Evolutionary conservation across 2,888 invertebrate species (phyloP).

Genomic region (Sclerodermus sp.): DNA sequence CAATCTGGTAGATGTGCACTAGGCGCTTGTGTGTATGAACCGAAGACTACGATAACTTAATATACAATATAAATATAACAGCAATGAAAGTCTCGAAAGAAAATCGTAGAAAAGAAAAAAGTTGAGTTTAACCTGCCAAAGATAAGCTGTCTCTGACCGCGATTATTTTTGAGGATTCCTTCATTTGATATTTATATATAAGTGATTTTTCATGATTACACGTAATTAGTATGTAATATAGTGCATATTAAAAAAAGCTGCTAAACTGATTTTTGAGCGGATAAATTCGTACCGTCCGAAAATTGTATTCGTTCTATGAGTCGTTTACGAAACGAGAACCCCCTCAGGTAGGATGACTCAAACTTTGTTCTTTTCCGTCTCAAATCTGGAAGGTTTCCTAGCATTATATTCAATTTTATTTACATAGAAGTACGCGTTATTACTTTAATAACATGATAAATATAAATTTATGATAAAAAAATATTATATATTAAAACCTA

Average conservation of each 20-base stretch:
- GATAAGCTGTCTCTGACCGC: conserved; percentile 5
- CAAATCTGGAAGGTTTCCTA: conserved; percentile 45
- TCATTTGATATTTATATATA: conserved; percentile 2
- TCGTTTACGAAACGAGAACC: conserved; percentile 47
- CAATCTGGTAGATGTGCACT: no score
- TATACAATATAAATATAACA: no score
- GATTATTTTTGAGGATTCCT: conserved; percentile 36
- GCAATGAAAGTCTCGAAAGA: neutral
- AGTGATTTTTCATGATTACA: conserved; percentile 8
- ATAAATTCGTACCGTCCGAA: conserved; percentile 48
- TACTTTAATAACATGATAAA: no score
- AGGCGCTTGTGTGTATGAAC: no score
- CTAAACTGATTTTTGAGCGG: conserved; percentile 19
- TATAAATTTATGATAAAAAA: no score
- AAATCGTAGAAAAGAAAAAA: conserved; percentile 34
- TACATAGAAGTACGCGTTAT: conserved; percentile 7
- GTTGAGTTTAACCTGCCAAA: conserved; percentile 31
- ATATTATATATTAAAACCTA: no score
- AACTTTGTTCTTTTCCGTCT: conserved; percentile 54
- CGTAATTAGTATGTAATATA: conserved; percentile 20
- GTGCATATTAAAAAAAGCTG: conserved; percentile 25
- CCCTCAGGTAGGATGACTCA: conserved; percentile 48
- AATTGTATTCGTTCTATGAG: conserved; percentile 50
- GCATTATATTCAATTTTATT: conserved; percentile 14
- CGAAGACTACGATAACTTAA: no score